Evolutionary conservation across 2,797 vertebrate species (phyloP), one percentile per base, ranked within the genome.

Genomic region (Epinephelus awoara): DNA sequence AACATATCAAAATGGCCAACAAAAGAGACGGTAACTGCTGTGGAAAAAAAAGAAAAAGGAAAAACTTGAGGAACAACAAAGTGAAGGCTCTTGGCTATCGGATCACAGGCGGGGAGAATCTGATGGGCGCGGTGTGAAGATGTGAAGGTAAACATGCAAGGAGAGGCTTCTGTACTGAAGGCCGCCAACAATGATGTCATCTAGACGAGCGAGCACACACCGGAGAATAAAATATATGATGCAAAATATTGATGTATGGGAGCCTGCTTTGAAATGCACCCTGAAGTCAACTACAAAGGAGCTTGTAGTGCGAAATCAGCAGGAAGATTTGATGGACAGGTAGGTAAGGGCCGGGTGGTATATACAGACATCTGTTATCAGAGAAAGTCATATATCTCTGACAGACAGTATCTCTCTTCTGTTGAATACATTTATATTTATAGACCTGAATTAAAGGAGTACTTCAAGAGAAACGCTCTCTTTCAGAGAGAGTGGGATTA

Each of bases 1-100:
- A 93, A 95, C 91, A 94, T 89, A 93, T 95, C 89, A 93, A 92
- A 94, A 91, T 91, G 80, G 73, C 86, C 82, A 80, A 89, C 85
- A 92, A 90, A 91, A 85, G 75, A 91, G 79, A 25, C 51, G 21
- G 78, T 91, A 87, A 93, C 84, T 72, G 85, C 75, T 84, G n/a
- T 42, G 56, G 10, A 62, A 51, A 66, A 47, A 74, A 59, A 49
- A 44, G 14, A 50, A 27, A 74, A 51, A 5, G 4, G 64, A n/a
- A 25, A 55, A 23, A 67, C 40, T 72, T 27, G 44, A 71, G 63
- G 51, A 85, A 80, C 59, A 89, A 90, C 85, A 93, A 92, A 91
- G 88, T 63, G 56, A 76, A 38, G 59, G 80, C 82, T 92, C 73
- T 86, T 85, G 85, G 89, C 83, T 65, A 81, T 71, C 2, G 67